Evolutionary conservation across 2,888 invertebrate species (phyloP), one percentile per base, ranked within the genome.

Genomic region (Chloroclysta siterata): DNA sequence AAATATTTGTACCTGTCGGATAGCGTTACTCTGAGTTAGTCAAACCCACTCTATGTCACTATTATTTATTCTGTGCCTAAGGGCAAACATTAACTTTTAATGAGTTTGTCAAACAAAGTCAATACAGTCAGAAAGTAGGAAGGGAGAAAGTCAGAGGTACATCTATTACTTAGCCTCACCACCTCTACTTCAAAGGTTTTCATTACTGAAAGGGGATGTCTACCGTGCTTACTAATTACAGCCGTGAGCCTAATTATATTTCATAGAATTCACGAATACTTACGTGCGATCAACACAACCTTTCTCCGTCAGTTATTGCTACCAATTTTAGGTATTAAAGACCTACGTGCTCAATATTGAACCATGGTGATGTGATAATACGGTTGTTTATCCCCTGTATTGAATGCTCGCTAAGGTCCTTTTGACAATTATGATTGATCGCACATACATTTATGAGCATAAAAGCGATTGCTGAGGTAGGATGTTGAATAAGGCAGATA

Each of bases 341-440:
- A 8, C n/a, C n/a, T 33, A 33, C 8, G 8, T 44, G 15, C 17
- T 46, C 46, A 17, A 46, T 46, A 46, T 17, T 46, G 17, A 17
- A 51, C 33, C 29, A 5, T 51, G 11, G 29, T 11, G 14, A 28
- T 33, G 33, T 14, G 15, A 41, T 17, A 52, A 41, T 41, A 53
- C 17, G 17, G 41, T 2, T 52, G 14, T 4, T 53, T 41, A 41
- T 41, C 8, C 52, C 22, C 17, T 17, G n/a, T 51, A 36, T 41
- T 41, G 39, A 53, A 53, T 41, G 51, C 51, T 11, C 15, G 36
- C 36, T 17, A 36, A 28, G 13, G 14, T 39, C 17, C n/a, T 53
- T 41, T 53, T 28, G 41, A 22, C 22, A 53, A 53, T 41, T 41
- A 41, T 53, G 53, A 53, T 53, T 53, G 36, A 52, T 52, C 39